Base-by-base conservation (phyloP, 2,797 vertebrate species). In the Peromyscus melanophrys region DNA sequence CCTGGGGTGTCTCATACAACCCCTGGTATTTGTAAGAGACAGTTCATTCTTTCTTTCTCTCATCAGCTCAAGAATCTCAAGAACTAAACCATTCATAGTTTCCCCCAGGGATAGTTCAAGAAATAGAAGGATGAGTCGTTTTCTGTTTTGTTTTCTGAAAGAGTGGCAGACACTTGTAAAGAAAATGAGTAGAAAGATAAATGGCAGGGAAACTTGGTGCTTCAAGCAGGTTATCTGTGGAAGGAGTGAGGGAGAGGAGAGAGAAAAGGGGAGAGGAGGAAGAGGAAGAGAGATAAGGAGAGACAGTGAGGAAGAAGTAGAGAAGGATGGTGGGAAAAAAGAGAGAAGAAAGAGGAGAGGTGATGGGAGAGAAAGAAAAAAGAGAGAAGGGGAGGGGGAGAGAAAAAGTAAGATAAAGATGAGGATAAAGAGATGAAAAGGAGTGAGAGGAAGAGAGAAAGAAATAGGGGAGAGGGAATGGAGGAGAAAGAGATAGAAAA, bases 61-160 rank as follows among this genome's bases (percentile, higher is more conserved):
- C 67, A 71, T 97, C 83, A 96, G 59, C 49, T 97, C 75, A 90
- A 86, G 88, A 96, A 96, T 59, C 90, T 95, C 87, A 93, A 93
- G 63, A 82, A 86, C 94, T 96, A 92, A 97, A 97, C 75, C 88
- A 69, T 73, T 98, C 40, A 96, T 94, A 90, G 31, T 97, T 97
- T 98, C 87, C 92, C 94, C 94, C 34, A 95, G 97, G 94, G 94
- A 92, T 94, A 78, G 84, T 94, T 23, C 69, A 92, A 97, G 87
- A 97, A 98, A 91, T 85, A 97, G 93, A 96, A 97, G 93, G 76
- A 96, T 89, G 65, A 67, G 89, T 89, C 65, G 93, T 92, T 98
- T 97, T 97, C 57, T 97, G 95, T 98, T 98, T 96, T 97, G 87
- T 97, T 93, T 0, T 69, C 80, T 65, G 85, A 82, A 96, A 98